Evolutionary conservation across 2,888 invertebrate species (phyloP).

Genomic region (Leptinotarsa peninsularis): DNA sequence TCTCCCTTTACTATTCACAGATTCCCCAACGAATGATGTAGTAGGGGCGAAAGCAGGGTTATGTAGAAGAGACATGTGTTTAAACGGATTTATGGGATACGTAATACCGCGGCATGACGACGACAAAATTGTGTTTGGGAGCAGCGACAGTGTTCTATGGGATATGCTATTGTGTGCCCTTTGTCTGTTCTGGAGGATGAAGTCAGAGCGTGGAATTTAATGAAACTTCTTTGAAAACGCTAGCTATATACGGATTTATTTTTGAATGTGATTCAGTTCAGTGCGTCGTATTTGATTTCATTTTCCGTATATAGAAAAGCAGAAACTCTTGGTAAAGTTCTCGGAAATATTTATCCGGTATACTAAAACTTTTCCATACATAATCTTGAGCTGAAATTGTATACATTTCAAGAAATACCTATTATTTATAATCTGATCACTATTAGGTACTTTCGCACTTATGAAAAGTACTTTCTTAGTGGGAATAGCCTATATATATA

Average conservation of each 20-base stretch:
- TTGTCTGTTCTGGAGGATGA: conserved; percentile 12
- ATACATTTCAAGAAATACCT: too few species aligned
- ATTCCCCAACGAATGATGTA: conserved; percentile 15
- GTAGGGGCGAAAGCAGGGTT: conserved; percentile 30
- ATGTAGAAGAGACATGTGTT: conserved; percentile 50
- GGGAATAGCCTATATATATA: too few species aligned
- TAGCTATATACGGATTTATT: conserved; percentile 3
- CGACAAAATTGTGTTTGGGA: conserved; percentile 37
- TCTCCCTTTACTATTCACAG: conserved; percentile 6
- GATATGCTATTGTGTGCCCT: conserved; percentile 29
- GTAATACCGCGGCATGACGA: conserved; percentile 43
- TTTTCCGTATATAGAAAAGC: neutral
- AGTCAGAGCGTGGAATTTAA: conserved; percentile 9
- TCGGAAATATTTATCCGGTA: neutral
- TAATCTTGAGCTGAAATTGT: too few species aligned
- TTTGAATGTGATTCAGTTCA: neutral
- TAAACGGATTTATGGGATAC: conserved; percentile 53
- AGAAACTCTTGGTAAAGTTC: neutral
- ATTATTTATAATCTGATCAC: too few species aligned
- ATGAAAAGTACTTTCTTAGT: too few species aligned
- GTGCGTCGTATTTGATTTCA: neutral
- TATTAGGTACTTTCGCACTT: too few species aligned
- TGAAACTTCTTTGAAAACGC: conserved; percentile 11
- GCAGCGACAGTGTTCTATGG: conserved; percentile 31
- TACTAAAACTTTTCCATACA: too few species aligned